phyloP scores from a whole-genome alignment of 2,888 invertebrate genomes.

The Cyrtodaria siliqua region DNA sequence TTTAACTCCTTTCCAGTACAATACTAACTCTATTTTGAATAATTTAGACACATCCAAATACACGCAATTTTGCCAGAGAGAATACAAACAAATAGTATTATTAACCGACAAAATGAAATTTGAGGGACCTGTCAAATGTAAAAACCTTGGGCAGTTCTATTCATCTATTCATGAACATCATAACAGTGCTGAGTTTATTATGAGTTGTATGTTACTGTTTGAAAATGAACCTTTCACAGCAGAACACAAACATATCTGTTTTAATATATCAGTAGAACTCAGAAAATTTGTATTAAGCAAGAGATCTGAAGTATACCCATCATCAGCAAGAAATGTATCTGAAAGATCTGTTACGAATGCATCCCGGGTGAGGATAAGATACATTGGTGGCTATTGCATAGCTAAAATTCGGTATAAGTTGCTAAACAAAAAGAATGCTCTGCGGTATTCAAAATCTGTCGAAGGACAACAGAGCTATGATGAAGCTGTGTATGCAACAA shows the following conservation, averaged over 20 bases:
- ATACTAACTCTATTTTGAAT: constrained; percentile 20
- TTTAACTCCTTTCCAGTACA: constrained; percentile 18
- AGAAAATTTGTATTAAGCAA: constrained; percentile 22
- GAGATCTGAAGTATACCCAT: constrained; percentile 12
- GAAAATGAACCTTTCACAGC: constrained; percentile 26
- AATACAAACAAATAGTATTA: constrained; percentile 14
- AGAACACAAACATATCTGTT: constrained; percentile 34
- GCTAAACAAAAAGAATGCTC: constrained; percentile 14
- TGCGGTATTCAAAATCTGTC: constrained; percentile 22
- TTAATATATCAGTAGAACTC: constrained; percentile 24
- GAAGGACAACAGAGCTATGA: constrained; percentile 19
- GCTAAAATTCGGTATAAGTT: constrained; percentile 35
- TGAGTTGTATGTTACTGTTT: constrained; percentile 30
- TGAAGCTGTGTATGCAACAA: constrained; percentile 28
- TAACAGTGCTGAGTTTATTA: constrained; percentile 27
- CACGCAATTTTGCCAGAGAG: constrained; percentile 7
- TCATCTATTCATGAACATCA: constrained; percentile 11
- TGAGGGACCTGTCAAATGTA: constrained; percentile 18
- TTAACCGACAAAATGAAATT: constrained; percentile 11
- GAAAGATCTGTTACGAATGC: constrained; percentile 43
- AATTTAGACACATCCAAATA: constrained; percentile 8
- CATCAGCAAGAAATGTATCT: constrained; percentile 7
- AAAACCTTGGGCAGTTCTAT: constrained; percentile 26
- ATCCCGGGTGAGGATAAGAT: constrained; percentile 46
- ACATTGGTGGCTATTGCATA: constrained; percentile 52